phyloP scores from a whole-genome alignment of 2,113 vertebrate species.

The Perognathus longimembris region DNA sequence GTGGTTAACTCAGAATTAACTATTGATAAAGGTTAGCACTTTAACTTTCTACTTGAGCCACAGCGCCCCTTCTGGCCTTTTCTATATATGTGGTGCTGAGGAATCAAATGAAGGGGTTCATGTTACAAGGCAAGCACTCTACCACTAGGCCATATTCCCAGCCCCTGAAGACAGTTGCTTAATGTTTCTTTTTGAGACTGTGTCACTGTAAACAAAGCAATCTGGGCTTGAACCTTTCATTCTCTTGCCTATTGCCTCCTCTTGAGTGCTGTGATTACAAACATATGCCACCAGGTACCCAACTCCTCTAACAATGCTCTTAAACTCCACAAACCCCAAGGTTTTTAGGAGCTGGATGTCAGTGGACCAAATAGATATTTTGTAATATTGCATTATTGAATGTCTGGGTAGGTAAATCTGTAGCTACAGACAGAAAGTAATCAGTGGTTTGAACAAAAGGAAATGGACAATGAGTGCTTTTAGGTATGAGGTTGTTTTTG shows the following conservation, averaged over 20 bases:
- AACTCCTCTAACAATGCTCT: not conserved
- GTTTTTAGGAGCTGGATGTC: not conserved
- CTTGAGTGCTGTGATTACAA: not conserved
- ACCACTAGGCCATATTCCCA: not conserved
- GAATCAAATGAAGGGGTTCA: too few species aligned
- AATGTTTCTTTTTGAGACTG: not conserved
- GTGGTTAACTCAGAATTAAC: not conserved
- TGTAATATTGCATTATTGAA: not conserved
- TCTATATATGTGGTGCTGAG: too few species aligned
- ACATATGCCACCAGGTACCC: too few species aligned
- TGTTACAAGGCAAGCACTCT: too few species aligned
- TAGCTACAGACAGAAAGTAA: not conserved
- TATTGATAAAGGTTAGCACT: not conserved
- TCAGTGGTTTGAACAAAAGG: not conserved
- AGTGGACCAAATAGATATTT: not conserved
- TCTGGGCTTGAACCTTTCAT: not conserved
- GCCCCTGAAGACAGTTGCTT: not conserved
- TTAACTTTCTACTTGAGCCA: not conserved
- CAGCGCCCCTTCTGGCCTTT: too few species aligned
- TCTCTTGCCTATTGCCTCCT: not conserved
- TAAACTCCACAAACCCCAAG: not conserved
- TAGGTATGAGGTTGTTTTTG: not conserved
- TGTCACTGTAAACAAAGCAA: not conserved
- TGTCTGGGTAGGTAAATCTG: constrained; percentile 19
- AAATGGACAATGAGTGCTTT: not conserved